Base-by-base conservation (phyloP, 1,140 invertebrate species). In the Episyrphus balteatus region DNA sequence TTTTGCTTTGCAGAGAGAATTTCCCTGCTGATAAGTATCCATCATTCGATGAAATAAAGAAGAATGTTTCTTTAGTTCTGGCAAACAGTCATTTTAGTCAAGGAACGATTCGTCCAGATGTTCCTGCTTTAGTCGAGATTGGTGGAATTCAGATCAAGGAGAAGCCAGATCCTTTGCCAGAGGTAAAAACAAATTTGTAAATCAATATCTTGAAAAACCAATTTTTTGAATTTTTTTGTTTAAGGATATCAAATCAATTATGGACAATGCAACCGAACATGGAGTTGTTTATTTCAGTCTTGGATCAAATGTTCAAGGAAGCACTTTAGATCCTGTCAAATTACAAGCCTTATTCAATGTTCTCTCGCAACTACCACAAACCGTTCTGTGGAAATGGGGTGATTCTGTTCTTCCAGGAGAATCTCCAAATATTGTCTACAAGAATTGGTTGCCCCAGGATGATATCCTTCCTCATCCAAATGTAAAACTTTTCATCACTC, bases 261-360 rank as follows among this genome's bases (percentile, higher is more conserved):
- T 79, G 17, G 70, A 74, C 34, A 56, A 61, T 13, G 51, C 54
- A 8, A 58, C 21, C 21, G 21, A 66, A 7, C 56, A 74, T 21
- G 77, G 77, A 2, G 70, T 73, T 12, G 70, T 81, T 40, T 76
- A 75, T 45, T 73, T 81, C 48, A 77, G 75, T 52, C 64, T 80
- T 32, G 78, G 79, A 3, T 70, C 71, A 8, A 74, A 70, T 44
- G 51, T 75, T 0, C 61, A 61, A 21, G 54, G 63, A 3, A 51
- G 55, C 3, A 46, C 57, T 14, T 55, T 77, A n/a, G 54, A 67
- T 1, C 42, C 50, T 0, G 58, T 67, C 2, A 65, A 57, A 44
- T 51, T 66, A 5, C 46, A 62, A 38, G 52, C 55, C 1, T 55
- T 79, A 26, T 48, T 72, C 3, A 55, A 68, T 19, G 62, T 68